These are phyloP conservation scores for Sminthopsis crassicaudata DNA, from an alignment of 2,113 vertebrate genomes.

Conservation along the genomic window DNA sequence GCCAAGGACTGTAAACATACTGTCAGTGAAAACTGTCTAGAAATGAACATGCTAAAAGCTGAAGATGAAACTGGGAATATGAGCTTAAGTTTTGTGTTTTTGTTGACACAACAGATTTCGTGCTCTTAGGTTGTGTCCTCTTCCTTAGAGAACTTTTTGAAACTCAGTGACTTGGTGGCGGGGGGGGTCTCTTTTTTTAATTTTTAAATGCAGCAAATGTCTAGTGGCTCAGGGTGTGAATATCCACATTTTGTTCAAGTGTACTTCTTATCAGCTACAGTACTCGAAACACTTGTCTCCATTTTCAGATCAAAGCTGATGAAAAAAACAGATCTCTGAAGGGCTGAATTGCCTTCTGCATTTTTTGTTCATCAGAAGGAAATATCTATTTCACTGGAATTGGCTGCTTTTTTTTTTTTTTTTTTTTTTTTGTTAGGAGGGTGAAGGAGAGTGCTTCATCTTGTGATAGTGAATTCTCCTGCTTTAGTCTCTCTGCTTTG, in stretches of 20 bases:
- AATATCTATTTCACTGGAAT: slow-evolving; percentile 79
- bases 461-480: slow-evolving; percentile 77
- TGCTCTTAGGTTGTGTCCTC: slow-evolving; percentile 61
- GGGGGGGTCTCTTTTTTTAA: slow-evolving; percentile 67
- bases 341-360: slow-evolving; percentile 79
- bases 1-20: slow-evolving; percentile 60
- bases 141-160: slow-evolving; percentile 69
- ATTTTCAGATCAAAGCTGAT: slow-evolving; percentile 86
- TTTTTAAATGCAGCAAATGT: slow-evolving; percentile 79
- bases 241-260: slow-evolving; percentile 82
- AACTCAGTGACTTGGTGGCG: slow-evolving; percentile 67
- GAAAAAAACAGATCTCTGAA: slow-evolving; percentile 82
- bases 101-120: slow-evolving; percentile 69
- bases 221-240: slow-evolving; percentile 84
- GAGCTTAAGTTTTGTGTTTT: slow-evolving; percentile 62
- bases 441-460: slow-evolving; percentile 52
- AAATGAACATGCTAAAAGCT: slow-evolving; percentile 69
- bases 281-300: slow-evolving; percentile 85
- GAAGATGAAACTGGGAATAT: slow-evolving; percentile 63
- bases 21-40: slow-evolving; percentile 63
- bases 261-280: slow-evolving; percentile 82
- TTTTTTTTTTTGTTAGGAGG: neutral
- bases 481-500: slow-evolving; percentile 72
- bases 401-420: slow-evolving; percentile 69
- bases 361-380: slow-evolving; percentile 81